phyloP scores from a whole-genome alignment of 2,113 vertebrate species.

The Epinephelus fuscoguttatus region DNA sequence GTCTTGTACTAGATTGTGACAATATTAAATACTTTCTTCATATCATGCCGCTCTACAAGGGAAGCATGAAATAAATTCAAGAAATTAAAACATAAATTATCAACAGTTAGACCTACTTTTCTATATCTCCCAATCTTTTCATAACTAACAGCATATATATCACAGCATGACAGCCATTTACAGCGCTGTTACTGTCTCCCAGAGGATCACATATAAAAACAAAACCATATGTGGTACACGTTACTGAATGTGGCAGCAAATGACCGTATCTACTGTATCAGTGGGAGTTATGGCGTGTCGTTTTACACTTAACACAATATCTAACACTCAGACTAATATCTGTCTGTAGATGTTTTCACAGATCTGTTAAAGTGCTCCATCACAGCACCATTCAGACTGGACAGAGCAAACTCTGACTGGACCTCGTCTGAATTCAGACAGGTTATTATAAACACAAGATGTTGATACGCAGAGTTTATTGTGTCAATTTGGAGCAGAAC shows the following conservation, averaged over 20 bases:
- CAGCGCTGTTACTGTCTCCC: slow-evolving; percentile 15
- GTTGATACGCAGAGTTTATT: slow-evolving; percentile 56
- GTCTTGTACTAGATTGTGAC: too few relatives aligned
- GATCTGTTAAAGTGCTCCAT: slow-evolving; percentile 2
- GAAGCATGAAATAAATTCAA: not conserved
- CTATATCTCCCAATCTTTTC: not conserved
- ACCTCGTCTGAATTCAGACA: slow-evolving; percentile 7
- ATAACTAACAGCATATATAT: not conserved
- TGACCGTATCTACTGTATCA: slow-evolving; percentile 11
- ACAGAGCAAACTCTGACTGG: not conserved
- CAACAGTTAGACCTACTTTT: not conserved
- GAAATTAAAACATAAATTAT: not conserved
- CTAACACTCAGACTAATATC: slow-evolving; percentile 26
- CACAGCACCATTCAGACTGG: not conserved
- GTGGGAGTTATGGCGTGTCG: slow-evolving; percentile 25
- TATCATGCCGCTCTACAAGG: not conserved
- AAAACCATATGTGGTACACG: slow-evolving; percentile 27
- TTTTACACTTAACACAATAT: slow-evolving; percentile 32
- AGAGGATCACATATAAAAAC: slow-evolving; percentile 22
- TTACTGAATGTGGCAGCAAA: slow-evolving; percentile 32
- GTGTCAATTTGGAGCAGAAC: slow-evolving; percentile 43
- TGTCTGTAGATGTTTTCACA: not conserved
- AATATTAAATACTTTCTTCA: too few relatives aligned
- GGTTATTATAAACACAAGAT: slow-evolving; percentile 27
- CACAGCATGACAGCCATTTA: not conserved